A percentile compares a stretch with the other conserved stretches of the same genome.
Evolutionary conservation across 2,113 vertebrate species (phyloP).

Genomic region (Nanger granti): DNA sequence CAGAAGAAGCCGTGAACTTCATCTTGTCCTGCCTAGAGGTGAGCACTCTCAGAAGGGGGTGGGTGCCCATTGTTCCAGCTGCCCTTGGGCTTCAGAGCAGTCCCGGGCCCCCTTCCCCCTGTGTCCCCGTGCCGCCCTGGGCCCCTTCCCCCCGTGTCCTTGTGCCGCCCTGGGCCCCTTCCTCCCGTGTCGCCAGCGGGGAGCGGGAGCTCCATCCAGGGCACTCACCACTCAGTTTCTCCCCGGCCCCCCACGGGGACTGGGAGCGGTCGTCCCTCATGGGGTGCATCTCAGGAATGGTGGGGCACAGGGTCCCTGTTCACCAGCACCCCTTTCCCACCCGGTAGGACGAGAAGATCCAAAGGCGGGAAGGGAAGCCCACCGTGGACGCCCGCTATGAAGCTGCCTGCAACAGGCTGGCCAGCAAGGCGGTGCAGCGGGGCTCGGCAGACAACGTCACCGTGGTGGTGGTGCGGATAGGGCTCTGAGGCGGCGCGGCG

Average conservation of each 20-base stretch:
- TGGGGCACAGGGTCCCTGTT: not conserved
- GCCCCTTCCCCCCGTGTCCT: too few species aligned
- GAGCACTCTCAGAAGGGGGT: not conserved
- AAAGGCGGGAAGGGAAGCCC: conserved; percentile 77
- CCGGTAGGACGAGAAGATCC: conserved; percentile 82
- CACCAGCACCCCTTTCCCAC: not conserved
- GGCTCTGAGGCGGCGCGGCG: conserved; percentile 72
- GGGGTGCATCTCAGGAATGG: not conserved
- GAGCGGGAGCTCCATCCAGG: accelerated
- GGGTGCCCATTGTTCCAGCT: not conserved
- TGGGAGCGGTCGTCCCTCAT: accelerated
- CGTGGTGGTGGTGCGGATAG: conserved; percentile 88
- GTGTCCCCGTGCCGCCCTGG: accelerated
- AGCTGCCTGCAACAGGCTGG: conserved; percentile 89
- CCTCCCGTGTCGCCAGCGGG: too few species aligned
- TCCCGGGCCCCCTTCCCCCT: not conserved
- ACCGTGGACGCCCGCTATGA: conserved; percentile 81
- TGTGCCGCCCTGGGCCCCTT: too few species aligned
- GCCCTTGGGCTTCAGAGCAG: not conserved
- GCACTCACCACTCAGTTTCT: not conserved
- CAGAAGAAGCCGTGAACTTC: conserved; percentile 93
- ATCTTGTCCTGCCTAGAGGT: conserved; percentile 90
- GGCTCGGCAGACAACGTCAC: conserved; percentile 97
- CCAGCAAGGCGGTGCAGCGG: conserved; percentile 91
- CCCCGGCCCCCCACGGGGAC: not conserved